Evolutionary conservation across 92 coral and sea anemone genomes (phyloP), one percentile per base, ranked within the genome.

Genomic region (Phymanthus crucifer): DNA sequence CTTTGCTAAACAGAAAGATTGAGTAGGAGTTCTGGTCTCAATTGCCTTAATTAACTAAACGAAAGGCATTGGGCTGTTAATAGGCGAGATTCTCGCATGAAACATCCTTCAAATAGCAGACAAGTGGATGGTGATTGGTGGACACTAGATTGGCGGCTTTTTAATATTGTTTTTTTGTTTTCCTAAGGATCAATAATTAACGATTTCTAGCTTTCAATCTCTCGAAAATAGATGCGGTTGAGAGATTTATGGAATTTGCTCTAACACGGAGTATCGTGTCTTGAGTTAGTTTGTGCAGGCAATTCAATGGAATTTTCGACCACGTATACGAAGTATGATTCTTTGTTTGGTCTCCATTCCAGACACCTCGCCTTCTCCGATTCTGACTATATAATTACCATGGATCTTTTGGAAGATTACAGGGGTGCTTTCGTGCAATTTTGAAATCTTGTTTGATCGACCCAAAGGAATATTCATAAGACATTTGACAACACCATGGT

Each of bases 131-230:
- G 32, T 64, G 57, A 77, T 77, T 77, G 81, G 81, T 65, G 24
- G 37, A 38, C 31, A 31, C 26, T 65, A 77, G 72, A 77, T 77
- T 77, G 81, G 81, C 81, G 81, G 81, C 81, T 77, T 61, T 61
- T 69, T 50, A 77, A 77, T 76, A 76, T 76, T 76, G 71, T 76
- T 76, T 76, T 61, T 57, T 46, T 77, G 81, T 77, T 77, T 77
- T 77, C 72, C 29, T 77, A 61, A 38, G 32, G 58, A 77, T 77
- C 52, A 77, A 77, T 77, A 77, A 61, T 77, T 77, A 61, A 77
- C 68, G 27, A 64, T 43, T 61, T 56, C 35, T 46, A 23, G 46
- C 71, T 35, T 70, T 38, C 79, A 77, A 54, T 61, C 38, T 77
- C 71, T 65, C 81, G 65, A 65, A 64, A 77, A 77, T 77, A 77